phyloP scores from a whole-genome alignment of 2,113 vertebrate genomes.

The Grantiella picta region DNA sequence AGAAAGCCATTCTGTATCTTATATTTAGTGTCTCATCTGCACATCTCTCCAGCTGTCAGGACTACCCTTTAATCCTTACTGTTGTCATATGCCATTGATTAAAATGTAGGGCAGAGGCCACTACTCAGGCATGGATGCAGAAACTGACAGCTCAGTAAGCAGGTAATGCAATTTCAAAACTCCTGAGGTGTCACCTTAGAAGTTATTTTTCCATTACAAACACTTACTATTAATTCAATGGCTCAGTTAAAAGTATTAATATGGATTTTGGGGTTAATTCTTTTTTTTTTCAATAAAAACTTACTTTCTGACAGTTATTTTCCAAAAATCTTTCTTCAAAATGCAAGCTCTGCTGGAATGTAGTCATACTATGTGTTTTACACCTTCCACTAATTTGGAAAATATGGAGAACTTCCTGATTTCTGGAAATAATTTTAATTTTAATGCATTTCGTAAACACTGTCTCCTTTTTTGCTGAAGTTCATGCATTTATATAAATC shows the following conservation, averaged over 20 bases:
- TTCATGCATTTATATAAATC: background rate
- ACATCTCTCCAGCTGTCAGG: background rate
- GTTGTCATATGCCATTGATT: background rate
- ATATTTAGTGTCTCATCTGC: background rate
- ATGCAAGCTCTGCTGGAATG: background rate
- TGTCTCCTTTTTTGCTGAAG: background rate
- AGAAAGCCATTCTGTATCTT: background rate
- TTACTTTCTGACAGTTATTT: background rate
- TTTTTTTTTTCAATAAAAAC: background rate
- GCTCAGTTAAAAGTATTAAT: background rate
- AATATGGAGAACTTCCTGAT: background rate
- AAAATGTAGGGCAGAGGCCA: background rate
- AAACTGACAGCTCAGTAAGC: background rate
- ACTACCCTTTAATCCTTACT: background rate
- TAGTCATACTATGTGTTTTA: background rate
- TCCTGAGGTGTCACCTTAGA: background rate
- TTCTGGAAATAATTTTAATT: background rate
- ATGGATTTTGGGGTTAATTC: background rate
- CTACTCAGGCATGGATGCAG: background rate
- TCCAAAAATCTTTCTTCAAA: background rate
- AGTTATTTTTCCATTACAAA: background rate
- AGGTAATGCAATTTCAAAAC: background rate
- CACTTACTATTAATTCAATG: background rate
- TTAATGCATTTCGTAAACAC: background rate
- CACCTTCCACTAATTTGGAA: background rate